A percentile compares a stretch with the other conserved stretches of the same genome.
Evolutionary conservation across 2,888 invertebrate genomes (phyloP).

Genomic region (Eupithecia subfuscata): DNA sequence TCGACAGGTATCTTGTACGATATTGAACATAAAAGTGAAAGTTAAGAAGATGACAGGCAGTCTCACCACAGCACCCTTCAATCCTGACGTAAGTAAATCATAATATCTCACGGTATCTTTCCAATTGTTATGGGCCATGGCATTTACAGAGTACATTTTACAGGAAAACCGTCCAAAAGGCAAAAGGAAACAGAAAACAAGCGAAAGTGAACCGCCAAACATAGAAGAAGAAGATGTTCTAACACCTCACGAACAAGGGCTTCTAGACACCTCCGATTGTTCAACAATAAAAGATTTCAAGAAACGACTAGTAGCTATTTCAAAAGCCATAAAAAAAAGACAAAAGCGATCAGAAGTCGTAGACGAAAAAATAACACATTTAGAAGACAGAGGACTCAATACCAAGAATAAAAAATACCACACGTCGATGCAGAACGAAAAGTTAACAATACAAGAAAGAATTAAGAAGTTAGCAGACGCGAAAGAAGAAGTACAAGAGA

Average conservation of each 20-base stretch:
- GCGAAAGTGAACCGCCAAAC: constrained; percentile 41
- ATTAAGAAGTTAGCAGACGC: constrained; percentile 59
- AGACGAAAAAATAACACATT: constrained; percentile 59
- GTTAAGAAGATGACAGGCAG: constrained; percentile 74
- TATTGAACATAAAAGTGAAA: constrained; percentile 64
- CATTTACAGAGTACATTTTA: constrained; percentile 10
- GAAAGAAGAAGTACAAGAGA: constrained; percentile 53
- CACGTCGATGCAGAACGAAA: constrained; percentile 70
- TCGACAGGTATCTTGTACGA: constrained; percentile 79
- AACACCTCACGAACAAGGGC: constrained; percentile 59
- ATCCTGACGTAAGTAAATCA: constrained; percentile 58
- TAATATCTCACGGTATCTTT: background rate
- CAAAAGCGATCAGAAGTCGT: constrained; percentile 54
- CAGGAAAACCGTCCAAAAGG: constrained; percentile 53
- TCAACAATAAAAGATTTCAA: constrained; percentile 60
- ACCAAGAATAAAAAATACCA: constrained; percentile 67
- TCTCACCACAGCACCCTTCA: constrained; percentile 65
- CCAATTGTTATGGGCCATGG: background rate
- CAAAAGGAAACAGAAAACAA: constrained; percentile 51
- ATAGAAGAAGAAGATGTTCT: constrained; percentile 60
- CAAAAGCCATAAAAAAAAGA: constrained; percentile 63
- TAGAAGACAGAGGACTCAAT: constrained; percentile 69
- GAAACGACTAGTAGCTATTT: constrained; percentile 58
- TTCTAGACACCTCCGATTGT: constrained; percentile 69
- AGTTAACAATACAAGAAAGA: constrained; percentile 58